Conservation (phyloP, 1,140 invertebrate genomes). For the fruit fly (Drosophila melanogaster) region Release_6_plus_ISO1_MT NT_037436.4:13360501-13361000, state of each 20-base stretch:
- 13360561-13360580: too few relatives aligned
- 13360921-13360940: slow-evolving; percentile 15
- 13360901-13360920: slow-evolving; percentile 46
- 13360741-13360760: slow-evolving; percentile 28
- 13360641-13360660: too few relatives aligned
- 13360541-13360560: too few relatives aligned
- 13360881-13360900: slow-evolving; percentile 49
- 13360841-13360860: slow-evolving; percentile 30
- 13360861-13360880: slow-evolving; percentile 46
- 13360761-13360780: slow-evolving; percentile 45
- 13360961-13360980: slow-evolving; percentile 45
- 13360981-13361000: slow-evolving; percentile 51
- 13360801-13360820: slow-evolving; percentile 53
- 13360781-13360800: slow-evolving; percentile 31
- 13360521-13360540: too few relatives aligned
- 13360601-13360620: too few relatives aligned
- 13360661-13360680: background rate
- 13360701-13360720: background rate
- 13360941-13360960: slow-evolving; percentile 31
- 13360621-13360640: too few relatives aligned
- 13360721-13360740: slow-evolving; percentile 3
- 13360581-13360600: too few relatives aligned
- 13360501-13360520: too few relatives aligned
- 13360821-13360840: slow-evolving; percentile 53
- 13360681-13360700: background rate